Base-by-base conservation (phyloP, 1,140 invertebrate genomes). In the Trialeurodes vaporariorum region DNA sequence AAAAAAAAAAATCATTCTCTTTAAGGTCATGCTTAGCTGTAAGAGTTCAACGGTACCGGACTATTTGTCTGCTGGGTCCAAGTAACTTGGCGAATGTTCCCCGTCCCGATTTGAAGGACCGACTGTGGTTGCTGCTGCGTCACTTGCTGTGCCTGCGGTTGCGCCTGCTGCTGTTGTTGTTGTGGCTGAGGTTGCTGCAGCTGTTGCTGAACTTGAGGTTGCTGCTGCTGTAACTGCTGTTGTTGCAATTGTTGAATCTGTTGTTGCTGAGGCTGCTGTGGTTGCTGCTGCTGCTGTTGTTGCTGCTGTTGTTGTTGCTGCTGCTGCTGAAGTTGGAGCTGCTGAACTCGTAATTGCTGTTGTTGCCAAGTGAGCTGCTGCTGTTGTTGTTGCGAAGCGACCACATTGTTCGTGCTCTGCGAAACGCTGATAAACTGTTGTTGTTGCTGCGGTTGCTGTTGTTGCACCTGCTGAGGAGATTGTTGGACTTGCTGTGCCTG, bases 101-200 rank as follows among this genome's bases (percentile, higher is more conserved):
- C 5, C 5, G 21, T 9, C 9, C 59, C 24, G 9, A 49, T 22
- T n/a, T 25, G 25, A 11, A 63, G 26, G 24, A 63, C 66, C 1
- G 27, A 68, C 68, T 73, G 73, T 64, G 62, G 67, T 62, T 74
- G 74, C 69, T 76, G 74, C 67, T 75, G 68, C 40, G 74, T 74
- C 21, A 13, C 1, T 64, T 64, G 63, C 25, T 27, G 64, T 64
- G 70, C 67, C 60, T 70, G 74, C 64, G 78, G 79, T 65, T 76
- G 75, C 49, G 72, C 69, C 59, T 73, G 73, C 24, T 74, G 69
- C 26, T 74, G 71, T 67, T 74, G 75, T 34, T 66, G 70, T 61
- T 72, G 72, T 58, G 66, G 68, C 62, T 73, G 67, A 69, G 40
- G 49, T 34, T 11, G n/a, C n/a, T n/a, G 61, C 34, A 49, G 17